phyloP scores from a whole-genome alignment of 2,888 invertebrate genomes.

The Cetonia aurata region DNA sequence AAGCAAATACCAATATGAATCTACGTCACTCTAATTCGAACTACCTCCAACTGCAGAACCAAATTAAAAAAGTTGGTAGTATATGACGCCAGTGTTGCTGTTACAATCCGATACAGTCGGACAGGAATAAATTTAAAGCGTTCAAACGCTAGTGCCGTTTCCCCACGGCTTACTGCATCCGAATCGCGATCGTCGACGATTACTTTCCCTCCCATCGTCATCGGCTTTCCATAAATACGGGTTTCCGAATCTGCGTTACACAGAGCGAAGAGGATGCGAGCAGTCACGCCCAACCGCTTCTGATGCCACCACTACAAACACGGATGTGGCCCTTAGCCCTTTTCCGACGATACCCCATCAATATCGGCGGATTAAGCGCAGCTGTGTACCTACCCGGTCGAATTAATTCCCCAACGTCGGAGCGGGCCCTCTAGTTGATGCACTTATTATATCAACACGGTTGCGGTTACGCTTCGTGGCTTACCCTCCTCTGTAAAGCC shows the following conservation, averaged over 20 bases:
- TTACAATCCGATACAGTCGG: neutral
- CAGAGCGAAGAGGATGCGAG: constrained; percentile 44
- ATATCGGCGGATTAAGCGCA: constrained; percentile 52
- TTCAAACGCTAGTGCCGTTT: constrained; percentile 1
- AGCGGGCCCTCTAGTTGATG: constrained; percentile 21
- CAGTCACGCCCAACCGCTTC: constrained; percentile 51
- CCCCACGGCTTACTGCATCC: constrained; percentile 13
- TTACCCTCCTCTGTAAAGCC: neutral
- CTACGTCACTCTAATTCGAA: no score
- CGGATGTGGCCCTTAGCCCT: constrained; percentile 48
- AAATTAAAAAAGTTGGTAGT: no score
- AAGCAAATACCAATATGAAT: no score
- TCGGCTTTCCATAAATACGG: constrained; percentile 48
- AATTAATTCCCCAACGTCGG: constrained; percentile 18
- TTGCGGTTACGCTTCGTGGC: constrained; percentile 19
- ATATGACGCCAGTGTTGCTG: no score
- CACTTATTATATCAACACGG: constrained; percentile 22
- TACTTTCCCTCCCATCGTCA: neutral
- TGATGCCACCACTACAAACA: constrained; percentile 45
- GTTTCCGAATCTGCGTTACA: constrained; percentile 39
- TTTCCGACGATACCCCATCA: constrained; percentile 51
- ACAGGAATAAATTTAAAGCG: constrained; percentile 20
- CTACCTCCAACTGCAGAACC: no score
- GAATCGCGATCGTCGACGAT: neutral
- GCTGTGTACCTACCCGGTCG: constrained; percentile 42